Percentiles rank a stretch among this genome's conserved stretches.
Conservation (phyloP, 2,797 vertebrate species). For the Argyrosomus regius region DNA sequence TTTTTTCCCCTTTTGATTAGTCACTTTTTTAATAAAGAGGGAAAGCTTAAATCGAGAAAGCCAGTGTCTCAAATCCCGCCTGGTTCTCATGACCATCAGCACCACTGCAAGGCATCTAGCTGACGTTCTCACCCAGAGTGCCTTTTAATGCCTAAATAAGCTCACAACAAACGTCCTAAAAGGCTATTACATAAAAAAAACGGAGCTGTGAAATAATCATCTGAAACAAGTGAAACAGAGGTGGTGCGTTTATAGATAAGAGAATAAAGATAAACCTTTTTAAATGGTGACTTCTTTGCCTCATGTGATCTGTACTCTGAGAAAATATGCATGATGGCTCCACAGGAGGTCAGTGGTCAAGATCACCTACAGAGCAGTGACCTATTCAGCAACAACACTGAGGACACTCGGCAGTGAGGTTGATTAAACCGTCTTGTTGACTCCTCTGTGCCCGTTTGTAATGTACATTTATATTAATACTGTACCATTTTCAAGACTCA, state of each 20-base stretch:
- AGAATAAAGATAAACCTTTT: neutral
- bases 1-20: neutral
- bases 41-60: neutral
- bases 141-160: neutral
- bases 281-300: neutral
- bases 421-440: neutral
- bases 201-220: neutral
- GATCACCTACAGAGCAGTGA: neutral
- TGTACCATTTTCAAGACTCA: neutral
- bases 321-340: neutral
- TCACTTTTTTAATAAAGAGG: neutral
- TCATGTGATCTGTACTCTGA: neutral
- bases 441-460: neutral
- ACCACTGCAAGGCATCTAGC: neutral
- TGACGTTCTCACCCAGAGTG: neutral
- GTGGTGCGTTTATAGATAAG: neutral
- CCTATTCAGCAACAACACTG: neutral
- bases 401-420: neutral
- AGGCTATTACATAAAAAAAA: neutral
- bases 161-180: neutral
- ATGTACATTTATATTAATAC: neutral
- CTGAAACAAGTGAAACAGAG: neutral
- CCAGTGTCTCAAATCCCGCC: neutral
- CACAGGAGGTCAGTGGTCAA: conserved; percentile 8
- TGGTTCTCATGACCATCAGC: neutral